Evolutionary conservation across 2,888 invertebrate species (phyloP), one percentile per base, ranked within the genome.

Genomic region (Willowsia nigromaculata): DNA sequence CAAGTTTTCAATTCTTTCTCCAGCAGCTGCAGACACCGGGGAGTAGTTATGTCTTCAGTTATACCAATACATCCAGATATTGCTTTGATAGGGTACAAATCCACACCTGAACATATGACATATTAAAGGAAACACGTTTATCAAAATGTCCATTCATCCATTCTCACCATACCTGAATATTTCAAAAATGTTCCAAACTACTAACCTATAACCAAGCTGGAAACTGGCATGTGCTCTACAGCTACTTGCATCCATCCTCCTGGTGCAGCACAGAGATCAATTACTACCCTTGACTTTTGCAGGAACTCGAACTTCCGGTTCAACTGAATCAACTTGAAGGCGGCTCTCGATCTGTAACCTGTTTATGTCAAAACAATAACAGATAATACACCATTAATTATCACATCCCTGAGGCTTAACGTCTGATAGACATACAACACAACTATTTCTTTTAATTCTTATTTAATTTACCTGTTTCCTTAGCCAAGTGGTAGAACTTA

Each of bases 201-300:
- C 37, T 93, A 93, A 95, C 95, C 99, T 78, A 99, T 95, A 15
- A 99, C 97, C 84, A 99, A 95, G 93, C 98, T 98, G 5, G 99
- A 98, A 0, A 99, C 95, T 0, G 99, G 99, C 98, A 99, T 99
- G 94, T 98, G 98, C 94, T 99, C 97, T 93, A 97, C 96, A 74
- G 99, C 99, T 83, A 99, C 99, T 94, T 98, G 99, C 96, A 99
- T 97, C 99, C 99, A 99, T 93, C 99, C 99, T 93, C 99, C 99
- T 0, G 99, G 99, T 0, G 99, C 99, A 15, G 99, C 99, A 94
- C 99, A 99, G 90, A 99, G 95, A 95, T 99, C 99, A 93, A 99
- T 96, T 93, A 98, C 97, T 95, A 99, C 99, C 95, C 98, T 96
- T 0, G 99, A 97, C 93, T 96, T 97, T 95, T 99, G 98, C 6